A percentile compares a stretch with the other conserved stretches of the same genome.
Evolutionary conservation across 2,888 invertebrate species (phyloP).

Genomic region (Abscondita cerata): DNA sequence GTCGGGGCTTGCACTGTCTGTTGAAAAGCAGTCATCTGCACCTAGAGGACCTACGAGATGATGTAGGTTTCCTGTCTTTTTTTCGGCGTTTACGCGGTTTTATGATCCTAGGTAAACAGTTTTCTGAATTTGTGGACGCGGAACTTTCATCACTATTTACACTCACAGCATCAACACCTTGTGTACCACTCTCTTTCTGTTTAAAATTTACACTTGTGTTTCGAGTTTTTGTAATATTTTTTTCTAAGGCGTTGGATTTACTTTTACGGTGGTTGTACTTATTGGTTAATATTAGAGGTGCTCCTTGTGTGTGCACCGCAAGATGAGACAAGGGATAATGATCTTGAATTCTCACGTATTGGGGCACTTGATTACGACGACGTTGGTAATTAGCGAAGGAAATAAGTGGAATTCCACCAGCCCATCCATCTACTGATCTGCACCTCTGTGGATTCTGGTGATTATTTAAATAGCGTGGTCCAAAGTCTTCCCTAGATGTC

Average conservation of each 20-base stretch:
- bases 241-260: slow-evolving; percentile 40
- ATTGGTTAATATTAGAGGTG: slow-evolving; percentile 79
- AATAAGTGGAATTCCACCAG: slow-evolving; percentile 78
- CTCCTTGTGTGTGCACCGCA: slow-evolving; percentile 84
- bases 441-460: slow-evolving; percentile 46
- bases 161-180: slow-evolving; percentile 67
- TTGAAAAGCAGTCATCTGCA: slow-evolving; percentile 49
- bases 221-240: slow-evolving; percentile 15
- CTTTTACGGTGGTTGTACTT: slow-evolving; percentile 61
- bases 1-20: slow-evolving; percentile 53
- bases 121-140: slow-evolving; percentile 69
- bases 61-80: slow-evolving; percentile 84
- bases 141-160: slow-evolving; percentile 82
- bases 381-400: slow-evolving; percentile 69
- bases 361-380: slow-evolving; percentile 13
- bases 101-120: slow-evolving; percentile 85
- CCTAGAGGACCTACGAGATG: slow-evolving; percentile 47
- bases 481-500: slow-evolving; percentile 59
- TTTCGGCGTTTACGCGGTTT: slow-evolving; percentile 89
- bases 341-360: slow-evolving; percentile 36
- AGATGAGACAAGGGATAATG: slow-evolving; percentile 72
- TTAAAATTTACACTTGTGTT: slow-evolving; percentile 32
- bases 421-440: slow-evolving; percentile 71
- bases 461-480: slow-evolving; percentile 58
- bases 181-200: slow-evolving; percentile 34